Base-by-base conservation (phyloP, 2,113 vertebrate genomes). In the Callaeas wilsoni region DNA sequence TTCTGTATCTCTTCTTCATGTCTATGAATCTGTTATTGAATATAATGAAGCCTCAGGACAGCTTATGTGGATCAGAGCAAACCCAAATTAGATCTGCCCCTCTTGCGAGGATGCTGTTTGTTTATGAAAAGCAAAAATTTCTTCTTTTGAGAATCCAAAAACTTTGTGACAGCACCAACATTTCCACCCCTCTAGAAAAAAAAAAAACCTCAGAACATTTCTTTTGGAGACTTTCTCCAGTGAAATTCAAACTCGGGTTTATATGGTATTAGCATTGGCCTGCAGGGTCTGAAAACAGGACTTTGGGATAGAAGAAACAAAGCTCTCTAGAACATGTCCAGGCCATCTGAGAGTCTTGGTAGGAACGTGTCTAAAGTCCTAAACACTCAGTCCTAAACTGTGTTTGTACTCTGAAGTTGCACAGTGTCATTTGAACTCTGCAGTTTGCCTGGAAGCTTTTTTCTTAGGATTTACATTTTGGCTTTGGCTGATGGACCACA, bases 301-400 rank as follows among this genome's bases (percentile, higher is more conserved):
- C 23, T 6, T 15, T 6, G 64, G 65, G 35, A 26, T 1, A 55
- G 74, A 70, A 82, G 32, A 32, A n/a, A 33, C 39, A 35, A 21
- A 55, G 42, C 15, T 63, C 63, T 76, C 18, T 35, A 33, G 46
- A 62, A 6, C 13, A 33, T 83, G 47, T 50, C 25, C 18, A 18
- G 35, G 33, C 27, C 70, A 0, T 71, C 56, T 25, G 33, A 57
- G 64, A 87, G n/a, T 4, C 21, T n/a, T 44, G 6, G 3, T 62
- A 30, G 57, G 46, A 60, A 32, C 0, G 0, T 20, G 5, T 74
- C 57, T 70, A n/a, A n/a, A n/a, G n/a, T 50, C 42, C 41, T n/a
- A n/a, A n/a, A n/a, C n/a, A n/a, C n/a, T 2, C 33, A 83, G 65
- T 30, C 37, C 8, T 25, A 15, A 77, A 30, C 19, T 0, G 0